Evolutionary conservation across 2,888 invertebrate species (phyloP).

Genomic region (Rugalucina vietnamica): DNA sequence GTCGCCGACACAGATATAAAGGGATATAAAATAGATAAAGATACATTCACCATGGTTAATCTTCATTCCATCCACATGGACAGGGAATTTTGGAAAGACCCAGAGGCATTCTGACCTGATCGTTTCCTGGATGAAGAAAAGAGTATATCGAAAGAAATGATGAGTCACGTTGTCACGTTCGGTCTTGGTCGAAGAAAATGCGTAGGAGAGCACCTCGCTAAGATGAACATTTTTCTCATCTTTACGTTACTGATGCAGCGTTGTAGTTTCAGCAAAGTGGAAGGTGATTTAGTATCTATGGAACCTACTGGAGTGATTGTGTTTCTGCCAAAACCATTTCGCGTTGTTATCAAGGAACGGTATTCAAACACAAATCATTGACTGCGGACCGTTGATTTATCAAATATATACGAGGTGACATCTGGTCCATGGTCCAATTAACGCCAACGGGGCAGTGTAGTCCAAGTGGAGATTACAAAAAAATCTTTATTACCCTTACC

Average conservation of each 20-base stretch:
- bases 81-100: conserved; percentile 39
- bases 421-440: too few species aligned
- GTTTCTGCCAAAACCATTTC: too few species aligned
- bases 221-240: conserved; percentile 67
- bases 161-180: conserved; percentile 60
- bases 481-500: too few species aligned
- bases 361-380: too few species aligned
- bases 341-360: too few species aligned
- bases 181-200: conserved; percentile 70
- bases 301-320: too few species aligned
- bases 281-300: too few species aligned
- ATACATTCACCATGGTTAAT: conserved; percentile 48
- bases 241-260: conserved; percentile 64
- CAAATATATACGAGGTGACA: too few species aligned
- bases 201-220: conserved; percentile 72
- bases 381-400: too few species aligned
- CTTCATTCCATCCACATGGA: conserved; percentile 48
- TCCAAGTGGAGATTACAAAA: too few species aligned
- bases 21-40: conserved; percentile 19
- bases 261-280: conserved; percentile 43
- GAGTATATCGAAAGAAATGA: conserved; percentile 27
- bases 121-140: not conserved
- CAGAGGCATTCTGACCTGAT: conserved; percentile 45
- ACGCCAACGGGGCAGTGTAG: too few species aligned
- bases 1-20: conserved; percentile 36